phyloP scores from a whole-genome alignment of 2,113 vertebrate species.

The Albula glossodonta region DNA sequence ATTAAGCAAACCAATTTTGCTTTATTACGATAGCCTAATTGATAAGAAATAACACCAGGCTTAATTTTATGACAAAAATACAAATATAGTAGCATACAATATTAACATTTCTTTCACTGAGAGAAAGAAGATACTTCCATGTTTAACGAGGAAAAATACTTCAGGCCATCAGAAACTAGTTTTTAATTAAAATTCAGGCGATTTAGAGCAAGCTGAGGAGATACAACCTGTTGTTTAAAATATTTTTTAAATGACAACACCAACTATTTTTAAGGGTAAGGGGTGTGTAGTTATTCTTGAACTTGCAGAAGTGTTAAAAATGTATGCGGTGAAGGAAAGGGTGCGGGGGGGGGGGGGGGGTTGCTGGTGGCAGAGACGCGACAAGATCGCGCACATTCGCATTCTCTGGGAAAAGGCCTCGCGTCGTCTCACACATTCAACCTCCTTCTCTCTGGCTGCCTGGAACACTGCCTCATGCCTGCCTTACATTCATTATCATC shows the following conservation, averaged over 20 bases:
- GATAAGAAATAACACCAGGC: too few relatives aligned
- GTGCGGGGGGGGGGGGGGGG: background rate
- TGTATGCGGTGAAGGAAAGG: background rate
- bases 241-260: background rate
- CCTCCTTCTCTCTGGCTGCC: background rate
- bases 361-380: background rate
- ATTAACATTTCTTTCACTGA: background rate
- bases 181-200: background rate
- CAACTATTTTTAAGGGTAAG: too few relatives aligned
- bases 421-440: background rate
- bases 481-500: conserved; percentile 14
- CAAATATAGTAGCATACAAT: background rate
- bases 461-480: background rate
- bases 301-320: background rate
- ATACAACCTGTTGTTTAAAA: background rate
- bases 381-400: background rate
- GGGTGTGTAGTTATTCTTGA: background rate
- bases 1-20: too few relatives aligned
- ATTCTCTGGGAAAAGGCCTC: background rate
- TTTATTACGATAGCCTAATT: too few relatives aligned
- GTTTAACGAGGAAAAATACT: background rate
- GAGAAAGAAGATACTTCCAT: background rate
- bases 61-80: background rate
- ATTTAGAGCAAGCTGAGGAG: background rate
- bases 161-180: background rate